Evolutionary conservation across 2,113 vertebrate genomes (phyloP), one percentile per base, ranked within the genome.

Genomic region (Dasyprocta punctata): DNA sequence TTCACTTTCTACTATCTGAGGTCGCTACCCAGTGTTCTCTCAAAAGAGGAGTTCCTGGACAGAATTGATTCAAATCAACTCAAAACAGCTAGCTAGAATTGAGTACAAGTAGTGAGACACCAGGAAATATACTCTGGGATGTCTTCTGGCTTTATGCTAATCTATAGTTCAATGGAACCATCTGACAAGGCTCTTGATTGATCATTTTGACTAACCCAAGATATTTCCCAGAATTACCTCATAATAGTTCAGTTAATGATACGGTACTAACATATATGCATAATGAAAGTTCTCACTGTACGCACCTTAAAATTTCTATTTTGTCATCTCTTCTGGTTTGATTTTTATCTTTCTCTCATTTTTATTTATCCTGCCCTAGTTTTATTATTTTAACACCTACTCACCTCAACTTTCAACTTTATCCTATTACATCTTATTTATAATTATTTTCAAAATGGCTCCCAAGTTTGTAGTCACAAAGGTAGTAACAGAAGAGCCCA

Each of bases 141-240:
- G 16, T 96, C 81, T 92, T 7, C 56, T 19, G 60, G n/a, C 7
- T 86, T 92, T 87, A 1, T 52, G 13, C n/a, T 63, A 93, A 91
- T 11, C 12, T 67, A 30, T 6, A 63, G 36, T n/a, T 97, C 87
- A 87, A 17, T 28, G 90, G 67, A 86, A 63, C 49, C 77, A 86
- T 56, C 38, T 75, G 60, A 86, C 49, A 65, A 65, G 65, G 33
- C 5, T 86, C 61, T 77, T 13, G 28, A 80, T 69, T 87, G 86
- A 61, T 96, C n/a, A n/a, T 96, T 96, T 80, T 90, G 69, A 41
- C 52, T 91, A 83, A 85, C 38, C 22, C 28, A 63, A 52, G 30
- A 67, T 41, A n/a, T 82, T 77, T 96, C 44, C 58, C 77, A 67
- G 44, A 49, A 94, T 94, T 96, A 92, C 86, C 84, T 94, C 94